These are phyloP conservation scores for Phortica okadai DNA, from an alignment of 2,888 invertebrate genomes.

Conservation along the genomic window DNA sequence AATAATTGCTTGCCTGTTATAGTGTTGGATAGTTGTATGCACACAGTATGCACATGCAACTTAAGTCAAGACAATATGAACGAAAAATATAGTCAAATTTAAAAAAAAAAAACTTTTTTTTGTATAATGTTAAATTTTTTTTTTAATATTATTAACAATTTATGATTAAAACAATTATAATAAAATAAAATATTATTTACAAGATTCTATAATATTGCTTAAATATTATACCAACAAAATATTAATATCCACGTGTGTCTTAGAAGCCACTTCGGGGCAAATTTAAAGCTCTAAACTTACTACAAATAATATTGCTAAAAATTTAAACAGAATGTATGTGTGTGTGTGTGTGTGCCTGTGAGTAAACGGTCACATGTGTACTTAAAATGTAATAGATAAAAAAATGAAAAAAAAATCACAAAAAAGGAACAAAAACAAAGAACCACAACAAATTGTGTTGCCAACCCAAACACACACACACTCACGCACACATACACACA, in stretches of 20 bases:
- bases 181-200: not conserved
- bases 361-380: too few species aligned
- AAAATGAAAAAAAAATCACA: not conserved
- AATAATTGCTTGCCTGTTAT: too few species aligned
- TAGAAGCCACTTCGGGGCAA: not conserved
- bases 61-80: too few species aligned
- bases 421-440: not conserved
- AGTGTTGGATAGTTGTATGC: too few species aligned
- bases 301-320: constrained; percentile 13
- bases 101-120: not conserved
- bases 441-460: not conserved
- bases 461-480: not conserved
- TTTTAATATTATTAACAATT: not conserved
- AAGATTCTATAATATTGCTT: not conserved
- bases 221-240: not conserved
- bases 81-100: too few species aligned
- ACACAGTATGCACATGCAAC: too few species aligned
- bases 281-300: constrained; percentile 1
- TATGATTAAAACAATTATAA: not conserved
- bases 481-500: not conserved
- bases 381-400: too few species aligned
- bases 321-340: not conserved
- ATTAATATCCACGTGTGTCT: not conserved
- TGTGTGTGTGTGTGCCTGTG: too few species aligned
- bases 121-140: not conserved